Evolutionary conservation across 1,140 invertebrate genomes (phyloP).

Genomic region (Argopecten irradians): DNA sequence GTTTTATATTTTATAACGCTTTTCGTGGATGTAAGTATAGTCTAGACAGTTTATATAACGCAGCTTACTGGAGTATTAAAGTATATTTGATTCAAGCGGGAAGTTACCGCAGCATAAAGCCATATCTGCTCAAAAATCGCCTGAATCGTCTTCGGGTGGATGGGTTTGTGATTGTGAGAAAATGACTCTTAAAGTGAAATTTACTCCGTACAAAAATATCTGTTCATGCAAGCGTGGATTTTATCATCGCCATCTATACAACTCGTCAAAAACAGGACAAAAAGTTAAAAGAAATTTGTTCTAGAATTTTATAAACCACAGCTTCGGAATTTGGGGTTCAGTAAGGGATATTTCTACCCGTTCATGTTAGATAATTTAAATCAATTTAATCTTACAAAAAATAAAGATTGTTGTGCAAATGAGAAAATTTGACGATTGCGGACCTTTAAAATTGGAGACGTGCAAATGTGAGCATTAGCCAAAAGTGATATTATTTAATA

Average conservation of each 20-base stretch:
- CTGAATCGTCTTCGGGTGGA: background rate
- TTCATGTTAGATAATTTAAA: background rate
- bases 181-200: conserved; percentile 18
- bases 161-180: background rate
- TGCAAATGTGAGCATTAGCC: background rate
- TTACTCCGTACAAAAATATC: background rate
- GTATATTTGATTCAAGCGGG: background rate
- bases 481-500: background rate
- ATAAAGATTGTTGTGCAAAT: no score
- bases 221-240: background rate
- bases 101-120: background rate
- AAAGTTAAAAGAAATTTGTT: background rate
- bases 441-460: no score
- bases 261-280: background rate
- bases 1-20: no score
- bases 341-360: background rate
- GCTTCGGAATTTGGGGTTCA: background rate
- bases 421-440: no score
- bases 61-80: background rate
- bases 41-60: background rate
- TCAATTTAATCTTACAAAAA: background rate
- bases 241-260: conserved; percentile 5
- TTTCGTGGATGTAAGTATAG: background rate
- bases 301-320: background rate
- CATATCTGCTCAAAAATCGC: background rate